Evolutionary conservation across 2,888 invertebrate species (phyloP).

Genomic region (Seira sanloemensis): DNA sequence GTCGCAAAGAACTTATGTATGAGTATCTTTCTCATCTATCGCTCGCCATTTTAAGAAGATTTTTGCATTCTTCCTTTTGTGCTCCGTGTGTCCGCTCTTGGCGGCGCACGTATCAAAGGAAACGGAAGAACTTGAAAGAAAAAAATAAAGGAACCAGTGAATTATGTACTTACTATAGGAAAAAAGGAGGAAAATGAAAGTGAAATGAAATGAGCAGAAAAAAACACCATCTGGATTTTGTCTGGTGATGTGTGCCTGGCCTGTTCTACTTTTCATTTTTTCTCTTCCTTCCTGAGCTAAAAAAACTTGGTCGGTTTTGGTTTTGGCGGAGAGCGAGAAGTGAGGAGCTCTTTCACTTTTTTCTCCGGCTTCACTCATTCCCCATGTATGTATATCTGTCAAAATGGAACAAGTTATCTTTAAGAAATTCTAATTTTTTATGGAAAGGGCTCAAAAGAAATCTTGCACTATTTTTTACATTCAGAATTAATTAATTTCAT

Average conservation of each 20-base stretch:
- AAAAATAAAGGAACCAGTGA: background rate
- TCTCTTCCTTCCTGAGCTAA: background rate
- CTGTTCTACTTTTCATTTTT: slow-evolving; percentile 10
- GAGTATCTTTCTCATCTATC: background rate
- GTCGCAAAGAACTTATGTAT: background rate
- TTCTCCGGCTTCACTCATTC: slow-evolving; percentile 2
- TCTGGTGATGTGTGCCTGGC: background rate
- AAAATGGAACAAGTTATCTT: slow-evolving; percentile 8
- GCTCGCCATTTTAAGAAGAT: background rate
- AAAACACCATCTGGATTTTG: slow-evolving; percentile 2
- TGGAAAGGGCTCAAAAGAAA: background rate
- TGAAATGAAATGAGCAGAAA: slow-evolving; percentile 13
- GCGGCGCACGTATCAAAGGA: slow-evolving; percentile 13
- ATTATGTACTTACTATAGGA: background rate
- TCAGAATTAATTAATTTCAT: slow-evolving; percentile 17
- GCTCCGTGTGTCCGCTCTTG: background rate
- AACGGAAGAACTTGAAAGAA: background rate
- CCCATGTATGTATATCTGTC: background rate
- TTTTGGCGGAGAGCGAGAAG: background rate
- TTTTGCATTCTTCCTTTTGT: background rate
- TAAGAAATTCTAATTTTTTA: background rate
- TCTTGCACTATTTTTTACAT: slow-evolving; percentile 6
- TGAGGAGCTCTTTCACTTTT: background rate
- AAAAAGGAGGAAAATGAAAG: background rate
- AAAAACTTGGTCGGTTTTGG: background rate